Evolutionary conservation across 2,797 vertebrate species (phyloP), one percentile per base, ranked within the genome.

Genomic region (Neosalanx taihuensis): DNA sequence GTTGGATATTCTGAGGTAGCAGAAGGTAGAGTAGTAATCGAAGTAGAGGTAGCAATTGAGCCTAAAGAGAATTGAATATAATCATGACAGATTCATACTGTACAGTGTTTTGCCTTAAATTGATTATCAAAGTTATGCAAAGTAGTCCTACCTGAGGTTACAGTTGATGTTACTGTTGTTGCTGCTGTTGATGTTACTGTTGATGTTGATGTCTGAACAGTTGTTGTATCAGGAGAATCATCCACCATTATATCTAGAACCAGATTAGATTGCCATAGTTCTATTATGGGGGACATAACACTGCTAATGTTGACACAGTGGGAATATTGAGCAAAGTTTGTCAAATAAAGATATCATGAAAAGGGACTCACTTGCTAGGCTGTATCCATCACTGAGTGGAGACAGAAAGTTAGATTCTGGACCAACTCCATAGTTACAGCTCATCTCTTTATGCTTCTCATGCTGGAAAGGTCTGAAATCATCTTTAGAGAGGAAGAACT

Each of bases 371-470:
- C 63, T 1, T 64, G 63, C 2, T n/a, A 64, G 15, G n/a, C 6
- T 64, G 35, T 64, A 17, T 13, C 63, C 63, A 26, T 64, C 20
- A 64, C 63, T 64, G 35, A 35, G 63, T 46, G 63, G 63, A 46
- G 63, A 64, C 31, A 64, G n/a, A 15, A 37, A 64, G 63, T 64
- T 64, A 9, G 30, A 30, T 35, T 1, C 35, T 64, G 63, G 41
- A 13, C 63, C 13, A n/a, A 20, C 31, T 64, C 70, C 61, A 58
- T 79, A 79, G 61, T 76, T 75, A 76, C 81, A 83, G 78, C 69
- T 78, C 67, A 83, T 29, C 61, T 72, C 69, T 18, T 58, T n/a
- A 35, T 1, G 62, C 31, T 1, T 20, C 10, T 9, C 35, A 23
- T n/a, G 41, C 63, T 64, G 63, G 12, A 64, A n/a, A 15, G 4